Evolutionary conservation across 2,888 invertebrate species (phyloP), one percentile per base, ranked within the genome.

Genomic region (Exephanes ischioxanthus): DNA sequence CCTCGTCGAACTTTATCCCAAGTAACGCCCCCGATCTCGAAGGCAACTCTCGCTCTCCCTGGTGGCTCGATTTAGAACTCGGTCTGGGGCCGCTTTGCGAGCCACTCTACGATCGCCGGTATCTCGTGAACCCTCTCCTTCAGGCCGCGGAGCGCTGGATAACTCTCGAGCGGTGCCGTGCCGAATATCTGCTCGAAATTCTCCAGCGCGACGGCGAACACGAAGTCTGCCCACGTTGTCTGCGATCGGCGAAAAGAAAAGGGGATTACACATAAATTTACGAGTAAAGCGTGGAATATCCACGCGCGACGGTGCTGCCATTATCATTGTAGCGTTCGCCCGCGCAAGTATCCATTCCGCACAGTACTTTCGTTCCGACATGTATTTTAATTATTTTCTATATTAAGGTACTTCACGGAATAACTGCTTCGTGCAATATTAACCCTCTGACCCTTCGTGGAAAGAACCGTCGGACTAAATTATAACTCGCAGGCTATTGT

Each of bases 141-240:
- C 79, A 95, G 92, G 6, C 94, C 94, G 83, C 95, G 94, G 22
- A 96, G 92, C 0, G 94, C 93, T 0, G 95, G 95, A 90, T 95
- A 95, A 87, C 93, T 93, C 87, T 95, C 94, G 84, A 95, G 90
- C n/a, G 95, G 94, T 2, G 94, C 91, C 85, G 94, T 93, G 1
- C 95, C 95, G 87, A 95, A 95, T 87, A 95, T 94, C 70, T 94
- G 93, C 88, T 95, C 95, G 90, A 95, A 95, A 90, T 95, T 95
- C 87, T 95, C 95, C 66, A 95, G 90, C 0, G 95, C 95, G 45
- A 94, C 95, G 30, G 95, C 95, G 88, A 96, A 95, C 1, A 95
- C 95, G 80, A 96, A 94, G 89, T 96, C 96, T 37, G 95, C 95
- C 95, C 96, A 96, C 72, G 96, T 95, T 63, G 96, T 94, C 95